Base-by-base conservation (phyloP, 2,888 invertebrate species). In the Epiblema foenella region DNA sequence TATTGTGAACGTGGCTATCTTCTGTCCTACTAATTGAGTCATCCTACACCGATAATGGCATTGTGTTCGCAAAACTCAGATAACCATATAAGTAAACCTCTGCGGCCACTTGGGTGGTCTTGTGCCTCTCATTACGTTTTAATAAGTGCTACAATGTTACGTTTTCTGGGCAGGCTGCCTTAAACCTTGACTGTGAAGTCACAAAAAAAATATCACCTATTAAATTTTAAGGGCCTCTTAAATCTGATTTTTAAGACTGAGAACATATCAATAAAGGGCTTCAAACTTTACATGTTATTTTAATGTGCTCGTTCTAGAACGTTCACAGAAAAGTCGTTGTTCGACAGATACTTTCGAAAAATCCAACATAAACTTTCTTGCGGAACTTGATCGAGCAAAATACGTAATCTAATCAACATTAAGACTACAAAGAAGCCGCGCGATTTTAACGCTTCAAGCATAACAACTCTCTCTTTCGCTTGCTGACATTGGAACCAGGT, bases 21-120 rank as follows among this genome's bases (percentile, higher is more conserved):
- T 75, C 78, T 81, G 83, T 87, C 82, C 84, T 84, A 82, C 89
- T 92, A 92, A 92, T 92, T 91, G 91, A 92, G 91, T 86, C 91
- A 89, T 92, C 88, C 86, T 89, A 88, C 86, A 87, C 89, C 85
- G 83, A 75, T 77, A 80, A 82, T 77, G 82, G 86, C 83, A 90
- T 92, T 92, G 91, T 91, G 92, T 90, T 71, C 71, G 92, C 91
- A 87, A 92, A 91, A 89, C 86, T 88, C 49, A 46, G 66, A 67
- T 82, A 81, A 82, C 86, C 88, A 84, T 88, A 72, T 62, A 87
- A 86, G 83, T 85, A 81, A 81, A 77, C 83, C 83, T 77, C 82
- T 81, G 81, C 80, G 78, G 79, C 78, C 75, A 79, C 81, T 86
- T 90, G 92, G 91, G 92, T 90, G 92, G 92, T 84, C 89, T 77